Percentiles rank a stretch among this genome's conserved stretches.
Conservation (phyloP, 2,113 vertebrate species). For the Lagopus leucura region DNA sequence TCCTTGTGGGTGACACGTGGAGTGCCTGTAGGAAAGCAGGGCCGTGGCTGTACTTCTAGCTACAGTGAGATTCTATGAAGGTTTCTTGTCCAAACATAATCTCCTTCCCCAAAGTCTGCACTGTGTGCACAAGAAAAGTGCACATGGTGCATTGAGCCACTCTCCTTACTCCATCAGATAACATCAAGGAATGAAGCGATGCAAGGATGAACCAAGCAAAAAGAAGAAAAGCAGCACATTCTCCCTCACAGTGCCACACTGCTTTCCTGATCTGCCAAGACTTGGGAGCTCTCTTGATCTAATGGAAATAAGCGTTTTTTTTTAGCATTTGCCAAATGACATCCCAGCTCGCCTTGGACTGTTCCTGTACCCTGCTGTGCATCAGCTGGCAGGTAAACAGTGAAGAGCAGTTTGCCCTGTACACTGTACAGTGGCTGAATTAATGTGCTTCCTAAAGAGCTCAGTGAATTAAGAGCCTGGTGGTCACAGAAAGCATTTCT, state of each 20-base stretch:
- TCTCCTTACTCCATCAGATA: not conserved
- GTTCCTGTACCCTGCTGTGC: conserved; percentile 41
- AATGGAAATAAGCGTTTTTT: conserved; percentile 3
- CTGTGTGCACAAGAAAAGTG: not conserved
- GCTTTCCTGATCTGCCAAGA: conserved; percentile 18
- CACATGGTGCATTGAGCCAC: accelerated
- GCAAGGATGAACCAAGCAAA: not conserved
- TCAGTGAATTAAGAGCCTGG: not conserved
- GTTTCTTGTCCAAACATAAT: not conserved
- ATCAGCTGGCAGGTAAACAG: conserved; percentile 64
- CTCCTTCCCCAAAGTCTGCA: not conserved
- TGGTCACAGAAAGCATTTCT: not conserved
- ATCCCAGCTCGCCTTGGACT: conserved; percentile 38
- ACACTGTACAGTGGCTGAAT: conserved; percentile 34
- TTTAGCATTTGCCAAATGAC: conserved; percentile 46
- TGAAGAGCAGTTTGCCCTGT: conserved; percentile 5
- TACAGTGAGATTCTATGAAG: not conserved
- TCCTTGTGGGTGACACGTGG: not conserved
- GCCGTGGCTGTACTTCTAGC: accelerated
- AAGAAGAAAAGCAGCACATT: not conserved
- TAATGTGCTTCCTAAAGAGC: conserved; percentile 39
- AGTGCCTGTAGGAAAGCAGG: not conserved
- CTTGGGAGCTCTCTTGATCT: conserved; percentile 14
- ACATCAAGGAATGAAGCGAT: not conserved
- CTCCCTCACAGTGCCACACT: not conserved